Percentiles rank a stretch among this genome's conserved stretches.
These are phyloP conservation scores for Achroia grisella DNA, from an alignment of 1,140 invertebrate genomes.

Conservation along the genomic window DNA sequence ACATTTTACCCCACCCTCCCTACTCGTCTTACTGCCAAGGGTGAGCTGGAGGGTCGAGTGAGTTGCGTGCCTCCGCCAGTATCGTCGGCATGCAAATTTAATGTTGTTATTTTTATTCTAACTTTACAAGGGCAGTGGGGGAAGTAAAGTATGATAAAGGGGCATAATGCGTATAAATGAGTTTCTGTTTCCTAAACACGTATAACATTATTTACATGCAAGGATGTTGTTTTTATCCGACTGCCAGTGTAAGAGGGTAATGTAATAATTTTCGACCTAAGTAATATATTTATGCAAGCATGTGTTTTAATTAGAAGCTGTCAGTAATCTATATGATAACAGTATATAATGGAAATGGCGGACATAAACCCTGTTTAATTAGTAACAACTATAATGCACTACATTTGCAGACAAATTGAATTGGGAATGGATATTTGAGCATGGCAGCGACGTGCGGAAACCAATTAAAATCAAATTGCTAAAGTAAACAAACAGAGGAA, in stretches of 20 bases:
- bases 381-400: background rate
- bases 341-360: background rate
- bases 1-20: constrained; percentile 15
- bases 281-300: too few species aligned
- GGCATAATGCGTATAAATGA: constrained; percentile 22
- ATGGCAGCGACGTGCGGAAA: constrained; percentile 19
- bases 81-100: constrained; percentile 59
- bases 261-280: too few species aligned
- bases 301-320: too few species aligned
- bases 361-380: background rate
- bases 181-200: constrained; percentile 5
- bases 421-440: constrained; percentile 8
- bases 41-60: constrained; percentile 4
- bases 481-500: constrained; percentile 44
- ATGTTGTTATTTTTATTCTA: constrained; percentile 61
- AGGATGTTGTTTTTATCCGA: too few species aligned
- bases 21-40: background rate
- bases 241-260: too few species aligned
- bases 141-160: constrained; percentile 38
- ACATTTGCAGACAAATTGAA: constrained; percentile 15
- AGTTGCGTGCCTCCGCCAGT: constrained; percentile 28
- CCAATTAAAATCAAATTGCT: constrained; percentile 64
- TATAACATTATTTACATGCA: background rate
- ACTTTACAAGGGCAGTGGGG: constrained; percentile 61
- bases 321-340: too few species aligned